Base-by-base conservation (phyloP, 2,113 vertebrate genomes). In the Epinephelus fuscoguttatus region DNA sequence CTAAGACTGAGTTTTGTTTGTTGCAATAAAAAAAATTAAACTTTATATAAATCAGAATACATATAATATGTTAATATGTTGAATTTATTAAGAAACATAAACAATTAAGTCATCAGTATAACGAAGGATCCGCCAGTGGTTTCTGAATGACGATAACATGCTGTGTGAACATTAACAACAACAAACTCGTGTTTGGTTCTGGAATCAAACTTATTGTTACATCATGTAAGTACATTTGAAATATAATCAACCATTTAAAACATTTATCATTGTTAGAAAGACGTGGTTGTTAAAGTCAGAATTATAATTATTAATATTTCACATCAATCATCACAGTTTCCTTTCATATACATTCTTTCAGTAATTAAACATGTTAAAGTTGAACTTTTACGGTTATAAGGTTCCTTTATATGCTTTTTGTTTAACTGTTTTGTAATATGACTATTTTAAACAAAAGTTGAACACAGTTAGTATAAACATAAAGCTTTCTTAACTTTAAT, bases 121-220 rank as follows among this genome's bases (percentile, higher is more conserved):
- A 8, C 7, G 27, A 37, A 37, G 50, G 14, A 45, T 4, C 5
- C 15, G 1, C 0, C 11, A 1, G 50, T 17, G 14, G 40, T 60
- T 73, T 60, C 49, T 47, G 55, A 47, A 47, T 50, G 27, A 23
- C 3, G 27, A 0, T 40, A 15, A 42, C 11, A 14, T 2, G 3
- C 27, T 79, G 76, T 79, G 77, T 70, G 76, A 71, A 56, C 33
- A 14, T 0, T 1, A 61, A 71, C 33, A 50, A 55, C 30, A 2
- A 61, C 23, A 71, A 63, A 62, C 2, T 80, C 3, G 0, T 30
- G 18, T 80, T 80, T 63, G 68, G 67, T 55, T 71, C 59, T 23
- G 77, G 68, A 30, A 0, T 71, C 57, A 53, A 6, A 70, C 17
- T 79, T n/a, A 12, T 0, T 11, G 30, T 55, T 0, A 17, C 17